These are phyloP conservation scores for Physeter macrocephalus DNA, from an alignment of 2,113 vertebrate species.

Conservation along the genomic window DNA sequence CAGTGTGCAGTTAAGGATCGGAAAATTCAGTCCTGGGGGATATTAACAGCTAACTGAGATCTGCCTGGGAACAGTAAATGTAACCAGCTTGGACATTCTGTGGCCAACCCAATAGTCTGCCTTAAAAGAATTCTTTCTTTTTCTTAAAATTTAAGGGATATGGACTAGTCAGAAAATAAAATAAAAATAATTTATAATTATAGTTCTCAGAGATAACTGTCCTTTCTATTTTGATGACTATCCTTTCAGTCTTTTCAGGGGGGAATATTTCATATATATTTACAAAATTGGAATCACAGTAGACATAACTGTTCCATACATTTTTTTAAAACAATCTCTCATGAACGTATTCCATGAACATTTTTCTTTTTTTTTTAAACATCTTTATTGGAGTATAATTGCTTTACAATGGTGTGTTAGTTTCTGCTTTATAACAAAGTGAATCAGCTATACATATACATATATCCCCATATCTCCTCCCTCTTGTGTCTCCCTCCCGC, in stretches of 20 bases:
- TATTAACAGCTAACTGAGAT: background rate
- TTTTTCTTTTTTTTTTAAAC: constrained; percentile 3
- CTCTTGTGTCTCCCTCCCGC: too few species aligned
- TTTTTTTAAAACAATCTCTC: background rate
- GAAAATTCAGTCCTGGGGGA: background rate
- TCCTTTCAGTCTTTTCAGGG: background rate
- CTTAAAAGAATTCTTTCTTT: background rate
- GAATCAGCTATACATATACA: too few species aligned
- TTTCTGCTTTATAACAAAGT: too few species aligned
- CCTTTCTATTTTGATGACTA: constrained; percentile 4
- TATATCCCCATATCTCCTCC: too few species aligned
- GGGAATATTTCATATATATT: background rate
- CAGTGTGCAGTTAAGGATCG: background rate
- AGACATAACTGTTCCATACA: background rate
- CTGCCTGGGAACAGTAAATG: background rate
- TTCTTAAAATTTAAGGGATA: background rate
- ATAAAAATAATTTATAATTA: constrained; percentile 13
- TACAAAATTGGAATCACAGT: background rate
- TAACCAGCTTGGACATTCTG: background rate
- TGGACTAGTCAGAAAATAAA: background rate
- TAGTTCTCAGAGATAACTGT: background rate
- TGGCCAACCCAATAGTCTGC: background rate
- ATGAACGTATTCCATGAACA: background rate
- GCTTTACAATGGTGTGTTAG: too few species aligned
- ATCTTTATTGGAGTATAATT: too few species aligned